Evolutionary conservation across 2,888 invertebrate genomes (phyloP).

Genomic region (Epinotia ramella): DNA sequence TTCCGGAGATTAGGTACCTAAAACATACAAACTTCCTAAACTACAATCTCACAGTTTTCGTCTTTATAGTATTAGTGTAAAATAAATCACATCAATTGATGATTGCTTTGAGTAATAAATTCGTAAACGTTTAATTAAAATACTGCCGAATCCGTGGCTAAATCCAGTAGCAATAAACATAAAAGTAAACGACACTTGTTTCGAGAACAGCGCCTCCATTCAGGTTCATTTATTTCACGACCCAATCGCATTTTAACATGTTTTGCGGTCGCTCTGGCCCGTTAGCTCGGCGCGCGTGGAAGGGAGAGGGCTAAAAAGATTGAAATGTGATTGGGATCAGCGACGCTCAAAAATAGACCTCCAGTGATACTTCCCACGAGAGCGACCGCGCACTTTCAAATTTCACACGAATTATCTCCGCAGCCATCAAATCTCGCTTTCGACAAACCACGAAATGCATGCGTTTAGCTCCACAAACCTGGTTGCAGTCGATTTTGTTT

Average conservation of each 20-base stretch:
- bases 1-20: no score
- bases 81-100: neutral
- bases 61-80: no score
- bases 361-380: conserved; percentile 34
- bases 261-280: neutral
- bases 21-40: no score
- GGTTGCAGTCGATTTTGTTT: neutral
- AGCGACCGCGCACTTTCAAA: conserved; percentile 36
- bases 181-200: conserved; percentile 30
- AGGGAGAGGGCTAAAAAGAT: no score
- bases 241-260: neutral
- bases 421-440: conserved; percentile 36
- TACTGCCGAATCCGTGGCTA: conserved; percentile 5
- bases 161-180: conserved; percentile 24
- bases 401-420: conserved; percentile 43
- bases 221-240: neutral
- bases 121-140: neutral
- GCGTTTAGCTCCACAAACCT: neutral
- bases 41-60: no score
- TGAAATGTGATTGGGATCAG: neutral
- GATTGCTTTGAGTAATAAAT: neutral
- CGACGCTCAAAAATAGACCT: neutral
- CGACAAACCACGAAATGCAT: conserved; percentile 15
- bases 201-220: neutral
- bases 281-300: no score